These are phyloP conservation scores for Tragelaphus eurycerus DNA, from an alignment of 2,797 vertebrate genomes.

Conservation along the genomic window DNA sequence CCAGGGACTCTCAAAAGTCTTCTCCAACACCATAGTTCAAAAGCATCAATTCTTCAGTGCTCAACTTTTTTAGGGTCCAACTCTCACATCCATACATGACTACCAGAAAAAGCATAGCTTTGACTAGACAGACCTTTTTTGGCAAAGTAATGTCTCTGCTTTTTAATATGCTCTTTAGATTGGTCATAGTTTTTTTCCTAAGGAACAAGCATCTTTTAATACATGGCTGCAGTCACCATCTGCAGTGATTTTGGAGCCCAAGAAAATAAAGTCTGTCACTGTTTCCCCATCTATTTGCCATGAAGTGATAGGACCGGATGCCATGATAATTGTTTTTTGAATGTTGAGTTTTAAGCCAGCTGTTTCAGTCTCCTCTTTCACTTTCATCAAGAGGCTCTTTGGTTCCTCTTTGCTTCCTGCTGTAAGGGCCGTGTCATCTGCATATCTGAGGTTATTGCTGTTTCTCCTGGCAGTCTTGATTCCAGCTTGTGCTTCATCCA, in stretches of 20 bases:
- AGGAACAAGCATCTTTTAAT: neutral
- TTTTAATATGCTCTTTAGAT: neutral
- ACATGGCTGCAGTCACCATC: neutral
- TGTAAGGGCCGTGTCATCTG: neutral
- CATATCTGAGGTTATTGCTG: neutral
- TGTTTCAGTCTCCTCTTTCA: neutral
- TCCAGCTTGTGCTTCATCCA: neutral
- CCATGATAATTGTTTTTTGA: neutral
- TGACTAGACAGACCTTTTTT: neutral
- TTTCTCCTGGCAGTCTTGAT: neutral
- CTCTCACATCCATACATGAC: neutral
- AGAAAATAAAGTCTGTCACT: neutral
- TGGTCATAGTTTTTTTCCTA: neutral
- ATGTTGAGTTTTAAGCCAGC: neutral
- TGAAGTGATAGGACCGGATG: neutral
- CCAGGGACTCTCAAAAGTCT: neutral
- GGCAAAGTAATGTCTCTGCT: neutral
- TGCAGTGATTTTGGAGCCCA: neutral
- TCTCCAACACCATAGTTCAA: neutral
- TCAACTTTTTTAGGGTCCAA: neutral
- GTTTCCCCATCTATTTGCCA: neutral
- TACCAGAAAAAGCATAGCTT: neutral
- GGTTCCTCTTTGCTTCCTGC: neutral
- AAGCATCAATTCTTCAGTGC: neutral
- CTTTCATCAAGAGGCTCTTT: neutral